Evolutionary conservation across 2,797 vertebrate genomes (phyloP), one percentile per base, ranked within the genome.

Genomic region (Tapirus indicus): DNA sequence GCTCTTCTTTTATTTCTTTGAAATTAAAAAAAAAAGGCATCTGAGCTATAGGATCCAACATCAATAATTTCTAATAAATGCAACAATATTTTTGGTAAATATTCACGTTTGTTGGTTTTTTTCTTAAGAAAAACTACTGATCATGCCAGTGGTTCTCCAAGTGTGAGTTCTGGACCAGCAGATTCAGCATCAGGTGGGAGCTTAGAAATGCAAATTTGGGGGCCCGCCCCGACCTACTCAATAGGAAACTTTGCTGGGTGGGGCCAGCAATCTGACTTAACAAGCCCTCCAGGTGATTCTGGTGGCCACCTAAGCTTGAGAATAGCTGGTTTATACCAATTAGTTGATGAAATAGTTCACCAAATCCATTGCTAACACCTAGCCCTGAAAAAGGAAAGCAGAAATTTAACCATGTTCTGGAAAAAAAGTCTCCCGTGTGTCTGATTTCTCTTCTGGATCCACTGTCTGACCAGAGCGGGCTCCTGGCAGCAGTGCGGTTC

Each of bases 1-100:
- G 99, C 75, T 99, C 99, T 94, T 99, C 99, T 98, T 99, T 99
- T 85, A 99, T 99, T 98, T 98, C 99, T 99, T 88, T 66, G 95
- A 96, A 94, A 85, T 69, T n/a, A n/a, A 94, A 94, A 95, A 84
- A 88, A 92, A 21, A 84, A 66, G 49, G 6, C 3, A 58, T 7
- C 38, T 94, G 64, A 96, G 95, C 44, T 58, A 9, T 20, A 64
- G 38, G 10, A 69, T 4, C 41, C 64, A 27, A 49, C 10, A 52
- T 2, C 32, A 69, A 13, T 1, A 16, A 27, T 0, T 7, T 6
- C 35, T 21, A 17, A 38, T 0, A 1, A 60, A 74, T 0, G 3
- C 44, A 54, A 82, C 18, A 54, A 0, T 21, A 38, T 41, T 47
- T 72, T 56, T 27, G 72, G 0, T 41, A 25, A 62, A 74, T 23